Conservation (phyloP, 2,888 invertebrate species). For the Ctena decussata region DNA sequence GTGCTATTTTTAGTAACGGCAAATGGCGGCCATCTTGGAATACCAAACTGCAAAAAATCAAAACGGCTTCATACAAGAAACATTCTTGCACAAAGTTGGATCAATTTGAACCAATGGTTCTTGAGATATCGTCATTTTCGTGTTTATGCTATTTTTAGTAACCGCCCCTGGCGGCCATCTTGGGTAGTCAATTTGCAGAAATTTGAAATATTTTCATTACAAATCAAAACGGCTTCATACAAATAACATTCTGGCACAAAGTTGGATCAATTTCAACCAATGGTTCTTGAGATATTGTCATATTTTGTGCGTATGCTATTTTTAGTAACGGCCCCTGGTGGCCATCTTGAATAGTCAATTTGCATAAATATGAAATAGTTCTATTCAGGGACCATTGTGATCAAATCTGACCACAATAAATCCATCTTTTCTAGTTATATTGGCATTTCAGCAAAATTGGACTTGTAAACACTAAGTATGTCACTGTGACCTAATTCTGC, state of each 20-base stretch:
- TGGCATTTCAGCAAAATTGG: too few species aligned
- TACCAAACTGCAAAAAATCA: not conserved
- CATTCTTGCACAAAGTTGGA: not conserved
- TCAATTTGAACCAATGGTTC: not conserved
- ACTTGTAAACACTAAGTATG: too few species aligned
- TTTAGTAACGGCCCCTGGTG: not conserved
- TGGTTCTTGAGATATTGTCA: not conserved
- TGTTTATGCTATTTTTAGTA: not conserved
- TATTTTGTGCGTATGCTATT: not conserved
- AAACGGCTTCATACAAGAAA: not conserved
- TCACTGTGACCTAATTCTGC: too few species aligned
- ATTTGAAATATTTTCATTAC: too few species aligned
- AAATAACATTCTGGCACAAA: not conserved
- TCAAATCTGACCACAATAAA: too few species aligned
- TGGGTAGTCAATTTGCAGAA: not conserved
- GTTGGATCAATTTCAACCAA: not conserved
- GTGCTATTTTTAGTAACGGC: too few species aligned
- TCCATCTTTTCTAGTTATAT: too few species aligned
- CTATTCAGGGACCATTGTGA: not conserved
- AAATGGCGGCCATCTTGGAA: not conserved
- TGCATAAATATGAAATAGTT: not conserved
- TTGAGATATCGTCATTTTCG: not conserved
- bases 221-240: not conserved
- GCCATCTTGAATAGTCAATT: not conserved
- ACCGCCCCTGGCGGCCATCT: not conserved